Evolutionary conservation across 2,113 vertebrate species (phyloP).

Genomic region (Ranitomeya imitator): DNA sequence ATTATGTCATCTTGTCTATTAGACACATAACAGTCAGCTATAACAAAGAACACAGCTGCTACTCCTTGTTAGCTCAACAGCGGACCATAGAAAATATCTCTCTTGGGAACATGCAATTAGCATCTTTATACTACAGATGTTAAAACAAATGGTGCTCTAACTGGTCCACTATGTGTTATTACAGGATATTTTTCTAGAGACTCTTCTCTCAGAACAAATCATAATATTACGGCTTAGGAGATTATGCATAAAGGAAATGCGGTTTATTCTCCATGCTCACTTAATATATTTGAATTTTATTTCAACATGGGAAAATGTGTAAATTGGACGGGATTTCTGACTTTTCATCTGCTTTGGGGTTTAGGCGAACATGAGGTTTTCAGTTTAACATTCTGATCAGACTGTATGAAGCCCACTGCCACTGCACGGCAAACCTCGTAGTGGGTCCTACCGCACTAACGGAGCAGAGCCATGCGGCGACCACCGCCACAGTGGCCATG

Average conservation of each 20-base stretch:
- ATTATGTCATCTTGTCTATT: conserved; percentile 65
- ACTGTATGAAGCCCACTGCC: too few species aligned
- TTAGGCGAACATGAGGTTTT: background rate
- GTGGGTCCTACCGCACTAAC: too few species aligned
- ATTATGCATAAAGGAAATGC: background rate
- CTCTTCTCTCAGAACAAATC: background rate
- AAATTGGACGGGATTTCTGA: background rate
- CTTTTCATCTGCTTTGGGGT: background rate
- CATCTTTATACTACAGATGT: conserved; percentile 66
- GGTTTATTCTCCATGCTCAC: background rate
- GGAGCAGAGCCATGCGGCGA: too few species aligned
- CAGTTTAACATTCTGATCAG: too few species aligned
- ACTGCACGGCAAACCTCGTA: too few species aligned
- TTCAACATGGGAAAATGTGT: background rate
- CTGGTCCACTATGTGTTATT: conserved; percentile 23
- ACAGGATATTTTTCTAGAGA: conserved; percentile 16
- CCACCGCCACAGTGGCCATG: too few species aligned
- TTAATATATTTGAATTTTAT: background rate
- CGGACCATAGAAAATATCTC: conserved; percentile 58
- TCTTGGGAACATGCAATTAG: conserved; percentile 61
- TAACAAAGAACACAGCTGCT: conserved; percentile 67
- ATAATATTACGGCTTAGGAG: background rate
- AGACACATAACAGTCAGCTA: conserved; percentile 55
- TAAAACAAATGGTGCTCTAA: conserved; percentile 63
- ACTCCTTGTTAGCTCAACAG: conserved; percentile 63